Conservation (phyloP, 2,797 vertebrate species). For the Amniataba percoides region DNA sequence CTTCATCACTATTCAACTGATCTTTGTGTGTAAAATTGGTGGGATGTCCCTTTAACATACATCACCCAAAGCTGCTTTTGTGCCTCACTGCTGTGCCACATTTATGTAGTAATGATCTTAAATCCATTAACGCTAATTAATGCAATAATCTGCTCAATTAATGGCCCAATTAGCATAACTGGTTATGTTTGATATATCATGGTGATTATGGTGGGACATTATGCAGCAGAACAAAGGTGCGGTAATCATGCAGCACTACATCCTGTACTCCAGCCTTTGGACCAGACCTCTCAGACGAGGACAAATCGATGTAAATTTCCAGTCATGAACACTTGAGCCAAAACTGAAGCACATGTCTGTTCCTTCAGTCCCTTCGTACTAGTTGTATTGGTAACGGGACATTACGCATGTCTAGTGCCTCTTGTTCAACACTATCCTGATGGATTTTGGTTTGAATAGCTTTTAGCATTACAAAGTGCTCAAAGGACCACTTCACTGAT, state of each 20-base stretch:
- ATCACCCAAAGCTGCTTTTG: conserved; percentile 20
- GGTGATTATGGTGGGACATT: conserved; percentile 54
- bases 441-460: conserved; percentile 41
- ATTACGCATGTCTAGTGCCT: conserved; percentile 53
- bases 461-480: conserved; percentile 52
- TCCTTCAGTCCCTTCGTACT: conserved; percentile 34
- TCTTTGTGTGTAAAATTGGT: background rate
- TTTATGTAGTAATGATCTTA: conserved; percentile 47
- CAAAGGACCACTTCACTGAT: conserved; percentile 43
- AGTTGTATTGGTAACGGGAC: conserved; percentile 18
- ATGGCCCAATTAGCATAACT: conserved; percentile 52
- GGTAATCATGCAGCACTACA: conserved; percentile 31
- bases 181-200: conserved; percentile 44
- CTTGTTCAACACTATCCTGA: conserved; percentile 46
- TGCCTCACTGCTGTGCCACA: conserved; percentile 10
- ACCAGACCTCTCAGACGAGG: background rate
- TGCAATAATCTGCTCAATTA: conserved; percentile 63
- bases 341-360: conserved; percentile 33
- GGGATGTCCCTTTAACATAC: conserved; percentile 10
- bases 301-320: conserved; percentile 56
- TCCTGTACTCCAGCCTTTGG: conserved; percentile 32
- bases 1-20: background rate
- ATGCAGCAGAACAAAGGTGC: conserved; percentile 55
- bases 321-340: conserved; percentile 27
- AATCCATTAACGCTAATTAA: conserved; percentile 67